Base-by-base conservation (phyloP, 2,888 invertebrate genomes). In the Germaria angustata region DNA sequence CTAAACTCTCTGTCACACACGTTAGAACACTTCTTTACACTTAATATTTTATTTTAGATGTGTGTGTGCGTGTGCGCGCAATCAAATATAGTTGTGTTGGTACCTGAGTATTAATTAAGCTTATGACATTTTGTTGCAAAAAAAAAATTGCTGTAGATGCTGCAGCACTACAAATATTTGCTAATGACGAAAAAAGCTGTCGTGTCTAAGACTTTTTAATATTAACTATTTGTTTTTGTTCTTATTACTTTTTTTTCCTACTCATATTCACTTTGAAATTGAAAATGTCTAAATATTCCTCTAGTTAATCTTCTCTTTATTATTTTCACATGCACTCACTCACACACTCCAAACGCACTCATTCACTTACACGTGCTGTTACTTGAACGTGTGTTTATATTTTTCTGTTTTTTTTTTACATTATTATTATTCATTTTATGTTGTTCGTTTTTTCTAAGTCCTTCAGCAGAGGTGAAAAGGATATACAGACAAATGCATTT, bases 231-330 rank as follows among this genome's bases (percentile, higher is more conserved):
- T 77, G 34, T 15, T 41, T 17, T 57, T 76, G 51, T 20, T 53
- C 20, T 77, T 61, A 20, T 1, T 68, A 11, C 24, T 28, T 9
- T 28, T 68, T 36, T 46, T 53, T 49, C 61, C 34, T 66, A 51
- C 53, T 63, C 73, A 20, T 73, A 57, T 81, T 81, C 71, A 55
- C 77, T 81, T 77, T 68, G 81, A 81, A 72, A 81, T 76, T 81
- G 72, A 72, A 81, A 72, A 77, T 68, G 81, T 72, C 77, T 77
- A 81, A 81, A 66, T 81, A 72, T 68, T 78, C 78, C 78, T 66
- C 69, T 57, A 68, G 68, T 78, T 81, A 81, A 78, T 78, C 66
- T 81, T 22, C 72, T 72, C 77, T 72, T 77, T 77, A 81, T 81
- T 81, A 81, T 72, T 61, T 81, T 71, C 61, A 71, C 65, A 76